Conservation (phyloP, 2,797 vertebrate species). For the Erpetoichthys calabaricus region DNA sequence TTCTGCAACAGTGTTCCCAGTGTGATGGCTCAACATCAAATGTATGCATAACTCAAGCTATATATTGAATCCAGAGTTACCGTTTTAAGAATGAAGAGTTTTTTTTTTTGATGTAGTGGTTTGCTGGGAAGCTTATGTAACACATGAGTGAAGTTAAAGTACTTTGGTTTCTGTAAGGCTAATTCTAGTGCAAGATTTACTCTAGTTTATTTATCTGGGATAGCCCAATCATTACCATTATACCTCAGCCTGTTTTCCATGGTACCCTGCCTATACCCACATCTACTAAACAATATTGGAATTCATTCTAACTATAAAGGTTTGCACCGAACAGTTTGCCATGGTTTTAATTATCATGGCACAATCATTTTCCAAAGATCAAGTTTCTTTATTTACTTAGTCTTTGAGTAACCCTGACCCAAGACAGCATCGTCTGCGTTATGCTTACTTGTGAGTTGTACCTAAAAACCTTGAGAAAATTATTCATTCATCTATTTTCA, state of each 20-base stretch:
- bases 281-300: background rate
- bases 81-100: constrained; percentile 38
- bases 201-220: background rate
- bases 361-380: background rate
- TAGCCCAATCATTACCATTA: background rate
- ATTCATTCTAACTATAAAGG: too few relatives aligned
- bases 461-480: too few relatives aligned
- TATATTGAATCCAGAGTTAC: constrained; percentile 38
- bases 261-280: background rate
- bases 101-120: constrained; percentile 40
- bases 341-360: too few relatives aligned
- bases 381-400: background rate
- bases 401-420: background rate
- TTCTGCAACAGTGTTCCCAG: constrained; percentile 28
- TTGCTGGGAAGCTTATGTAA: constrained; percentile 36
- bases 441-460: too few relatives aligned
- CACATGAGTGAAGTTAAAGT: background rate
- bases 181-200: background rate
- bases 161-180: background rate
- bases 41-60: constrained; percentile 37
- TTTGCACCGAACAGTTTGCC: too few relatives aligned
- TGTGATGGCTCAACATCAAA: constrained; percentile 29
- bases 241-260: background rate
- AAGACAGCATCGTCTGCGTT: too few relatives aligned
- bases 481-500: too few relatives aligned